Conservation (phyloP, 2,797 vertebrate species). For the Fringilla coelebs region DNA sequence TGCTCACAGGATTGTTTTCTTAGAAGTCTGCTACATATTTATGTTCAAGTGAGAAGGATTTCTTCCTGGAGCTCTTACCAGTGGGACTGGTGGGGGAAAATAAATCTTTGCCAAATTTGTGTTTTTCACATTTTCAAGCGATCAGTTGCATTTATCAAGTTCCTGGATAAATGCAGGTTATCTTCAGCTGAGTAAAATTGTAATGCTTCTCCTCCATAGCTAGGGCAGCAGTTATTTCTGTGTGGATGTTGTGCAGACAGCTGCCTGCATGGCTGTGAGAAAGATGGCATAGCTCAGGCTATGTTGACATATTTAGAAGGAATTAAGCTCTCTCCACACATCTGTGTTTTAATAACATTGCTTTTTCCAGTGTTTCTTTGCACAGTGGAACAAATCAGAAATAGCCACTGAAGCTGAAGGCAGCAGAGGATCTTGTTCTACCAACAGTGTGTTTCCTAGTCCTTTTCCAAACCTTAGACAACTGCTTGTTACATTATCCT, state of each 20-base stretch:
- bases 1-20: background rate
- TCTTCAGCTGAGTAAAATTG: background rate
- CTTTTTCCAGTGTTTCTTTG: background rate
- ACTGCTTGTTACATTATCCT: background rate
- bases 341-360: background rate
- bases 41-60: background rate
- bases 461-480: background rate
- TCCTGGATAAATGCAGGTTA: background rate
- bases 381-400: conserved; percentile 22
- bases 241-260: background rate
- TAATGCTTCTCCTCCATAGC: background rate
- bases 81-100: background rate
- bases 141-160: conserved; percentile 6
- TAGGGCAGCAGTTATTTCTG: background rate
- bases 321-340: background rate
- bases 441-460: background rate
- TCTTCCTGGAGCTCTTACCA: background rate
- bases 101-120: background rate
- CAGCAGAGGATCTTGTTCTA: background rate
- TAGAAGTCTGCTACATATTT: background rate
- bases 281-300: background rate
- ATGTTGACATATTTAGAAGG: background rate
- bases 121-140: background rate
- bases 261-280: background rate
- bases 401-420: background rate